Base-by-base conservation (phyloP, 2,797 vertebrate genomes). In the Notoglanidium macrostoma region DNA sequence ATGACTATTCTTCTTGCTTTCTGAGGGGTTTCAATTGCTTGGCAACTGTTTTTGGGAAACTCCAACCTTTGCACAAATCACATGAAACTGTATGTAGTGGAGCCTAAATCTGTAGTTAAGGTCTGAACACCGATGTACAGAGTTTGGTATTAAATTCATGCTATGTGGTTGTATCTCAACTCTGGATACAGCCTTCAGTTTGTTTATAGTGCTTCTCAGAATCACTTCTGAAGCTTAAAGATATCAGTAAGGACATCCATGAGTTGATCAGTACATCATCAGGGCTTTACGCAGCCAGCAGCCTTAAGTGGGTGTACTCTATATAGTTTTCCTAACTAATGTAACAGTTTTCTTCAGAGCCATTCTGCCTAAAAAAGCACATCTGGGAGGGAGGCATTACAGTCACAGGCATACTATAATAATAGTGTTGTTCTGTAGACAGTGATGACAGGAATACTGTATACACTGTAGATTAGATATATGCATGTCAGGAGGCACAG, bases 341-440 rank as follows among this genome's bases (percentile, higher is more conserved):
- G 3, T 73, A 35, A 21, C n/a, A 74, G 23, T 49, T 49, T 74
- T 12, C 29, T 35, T 61, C 21, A 80, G 21, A 44, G 55, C 21
- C 54, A 80, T 12, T 63, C 12, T 81, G 57, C 63, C 23, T 35
- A 63, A n/a, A 81, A 80, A 80, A 81, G 40, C 59, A 63, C 59
- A 81, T 81, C 26, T 81, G 35, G 23, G 59, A 61, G 35, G 35
- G 44, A 46, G n/a, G n/a, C 40, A 17, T 65, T 82, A 82, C 14
- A 44, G 78, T 61, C 78, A 61, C 23, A n/a, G 59, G 1, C 12
- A 40, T 40, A 40, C 40, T 40, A 40, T 40, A 40, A 40, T 81
- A 63, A n/a, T 29, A 8, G 23, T 63, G 57, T 81, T 81, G 35
- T 81, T 81, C 35, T 81, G 7, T 46, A 80, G 5, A 17, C 21